These are phyloP conservation scores for Seira ritae DNA, from an alignment of 2,888 invertebrate genomes.

Conservation along the genomic window DNA sequence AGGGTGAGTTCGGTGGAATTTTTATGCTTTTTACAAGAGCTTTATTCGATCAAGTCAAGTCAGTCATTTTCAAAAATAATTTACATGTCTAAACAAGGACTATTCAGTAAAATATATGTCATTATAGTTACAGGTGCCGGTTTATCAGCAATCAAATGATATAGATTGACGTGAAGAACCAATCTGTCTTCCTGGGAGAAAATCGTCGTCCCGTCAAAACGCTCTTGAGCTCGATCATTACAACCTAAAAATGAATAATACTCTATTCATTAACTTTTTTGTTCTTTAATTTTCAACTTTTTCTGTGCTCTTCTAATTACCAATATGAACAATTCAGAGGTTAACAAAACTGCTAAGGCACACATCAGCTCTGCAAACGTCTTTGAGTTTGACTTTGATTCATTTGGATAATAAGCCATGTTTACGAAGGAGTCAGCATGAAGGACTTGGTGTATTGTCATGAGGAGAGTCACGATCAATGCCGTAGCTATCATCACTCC, in stretches of 20 bases:
- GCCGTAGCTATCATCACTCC: conserved; percentile 34
- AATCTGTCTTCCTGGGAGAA: not conserved
- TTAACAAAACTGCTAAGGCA: not conserved
- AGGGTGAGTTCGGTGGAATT: too few relatives aligned
- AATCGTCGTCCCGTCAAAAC: conserved; percentile 38
- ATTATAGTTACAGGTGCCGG: too few relatives aligned
- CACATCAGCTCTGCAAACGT: not conserved
- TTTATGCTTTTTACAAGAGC: too few relatives aligned
- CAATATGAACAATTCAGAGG: conserved; percentile 18
- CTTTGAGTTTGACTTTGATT: not conserved
- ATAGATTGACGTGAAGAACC: conserved; percentile 42
- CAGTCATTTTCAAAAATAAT: too few relatives aligned
- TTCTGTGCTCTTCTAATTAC: too few relatives aligned
- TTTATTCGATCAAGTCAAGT: too few relatives aligned
- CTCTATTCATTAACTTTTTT: too few relatives aligned
- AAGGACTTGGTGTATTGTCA: conserved; percentile 9
- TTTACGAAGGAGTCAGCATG: not conserved
- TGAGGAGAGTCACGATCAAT: conserved; percentile 14
- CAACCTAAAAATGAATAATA: conserved; percentile 24
- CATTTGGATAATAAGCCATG: not conserved
- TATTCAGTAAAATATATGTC: too few relatives aligned
- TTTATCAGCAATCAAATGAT: conserved; percentile 33
- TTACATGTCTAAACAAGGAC: too few relatives aligned
- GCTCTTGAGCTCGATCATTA: conserved; percentile 40
- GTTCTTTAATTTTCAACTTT: too few relatives aligned